A percentile compares a stretch with the other conserved stretches of the same genome.
Conservation (phyloP, 2,113 vertebrate species). For the Cochlearius cochlearius region DNA sequence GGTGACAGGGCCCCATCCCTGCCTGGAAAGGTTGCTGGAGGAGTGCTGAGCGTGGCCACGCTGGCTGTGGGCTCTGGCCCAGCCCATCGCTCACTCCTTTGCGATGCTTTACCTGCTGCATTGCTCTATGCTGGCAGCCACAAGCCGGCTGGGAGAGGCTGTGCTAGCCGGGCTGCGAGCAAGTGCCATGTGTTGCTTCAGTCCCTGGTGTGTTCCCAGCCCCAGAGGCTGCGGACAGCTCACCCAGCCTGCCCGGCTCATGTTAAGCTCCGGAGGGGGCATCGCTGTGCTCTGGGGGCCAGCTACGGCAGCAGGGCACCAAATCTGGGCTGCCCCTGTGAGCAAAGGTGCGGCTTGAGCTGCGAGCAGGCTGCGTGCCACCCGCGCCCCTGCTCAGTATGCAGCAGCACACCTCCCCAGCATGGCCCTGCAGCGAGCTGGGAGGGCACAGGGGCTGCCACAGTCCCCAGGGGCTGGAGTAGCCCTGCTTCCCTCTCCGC, state of each 20-base stretch:
- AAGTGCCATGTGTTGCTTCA: conserved; percentile 45
- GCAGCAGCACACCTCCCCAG: not conserved
- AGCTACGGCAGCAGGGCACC: not conserved
- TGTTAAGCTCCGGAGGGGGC: not conserved
- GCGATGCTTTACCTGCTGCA: not conserved
- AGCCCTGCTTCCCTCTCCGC: not conserved
- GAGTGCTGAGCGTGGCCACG: accelerated
- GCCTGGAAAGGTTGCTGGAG: not conserved
- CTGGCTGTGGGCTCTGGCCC: not conserved
- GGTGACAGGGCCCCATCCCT: not conserved
- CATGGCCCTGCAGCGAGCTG: not conserved
- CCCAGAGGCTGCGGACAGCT: conserved; percentile 3
- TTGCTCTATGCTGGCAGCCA: not conserved
- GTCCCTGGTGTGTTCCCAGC: not conserved
- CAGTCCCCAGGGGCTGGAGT: not conserved
- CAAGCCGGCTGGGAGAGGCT: not conserved
- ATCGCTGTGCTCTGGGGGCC: not conserved
- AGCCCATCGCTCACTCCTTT: accelerated
- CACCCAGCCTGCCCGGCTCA: accelerated
- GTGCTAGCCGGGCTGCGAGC: not conserved
- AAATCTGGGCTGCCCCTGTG: not conserved
- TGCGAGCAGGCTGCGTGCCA: not conserved
- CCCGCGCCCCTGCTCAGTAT: not conserved
- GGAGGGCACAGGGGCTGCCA: not conserved
- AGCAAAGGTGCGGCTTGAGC: not conserved